Conservation (phyloP, 2,888 invertebrate genomes). For the Hypercompe scribonia region DNA sequence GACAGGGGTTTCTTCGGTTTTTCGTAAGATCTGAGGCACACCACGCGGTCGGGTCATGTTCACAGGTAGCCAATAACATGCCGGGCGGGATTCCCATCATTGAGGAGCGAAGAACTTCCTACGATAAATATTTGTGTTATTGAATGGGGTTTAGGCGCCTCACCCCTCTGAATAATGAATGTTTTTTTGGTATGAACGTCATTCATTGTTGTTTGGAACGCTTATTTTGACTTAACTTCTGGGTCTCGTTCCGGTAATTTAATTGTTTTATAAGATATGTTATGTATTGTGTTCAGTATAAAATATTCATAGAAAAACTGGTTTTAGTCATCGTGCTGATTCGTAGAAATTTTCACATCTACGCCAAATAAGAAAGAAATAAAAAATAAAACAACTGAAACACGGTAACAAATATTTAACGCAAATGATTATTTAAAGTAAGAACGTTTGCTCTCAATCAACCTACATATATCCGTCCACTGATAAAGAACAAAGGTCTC, state of each 20-base stretch:
- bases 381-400: not conserved
- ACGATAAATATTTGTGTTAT: conserved; percentile 69
- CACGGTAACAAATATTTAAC: not conserved
- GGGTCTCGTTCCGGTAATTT: conserved; percentile 31
- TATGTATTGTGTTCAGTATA: not conserved
- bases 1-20: conserved; percentile 45
- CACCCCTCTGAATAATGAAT: conserved; percentile 52
- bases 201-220: conserved; percentile 36
- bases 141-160: conserved; percentile 58
- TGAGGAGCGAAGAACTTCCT: conserved; percentile 59
- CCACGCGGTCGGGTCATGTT: conserved; percentile 56
- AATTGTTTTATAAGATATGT: not conserved
- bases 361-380: not conserved
- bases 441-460: no score
- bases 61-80: conserved; percentile 59
- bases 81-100: conserved; percentile 64
- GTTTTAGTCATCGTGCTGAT: not conserved
- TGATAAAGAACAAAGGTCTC: no score
- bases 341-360: no score
- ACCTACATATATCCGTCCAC: no score
- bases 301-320: not conserved
- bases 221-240: conserved; percentile 36
- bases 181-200: conserved; percentile 45
- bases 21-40: conserved; percentile 52
- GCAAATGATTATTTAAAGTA: not conserved